Evolutionary conservation across 2,113 vertebrate genomes (phyloP), one percentile per base, ranked within the genome.

Genomic region (Verasper variegatus): DNA sequence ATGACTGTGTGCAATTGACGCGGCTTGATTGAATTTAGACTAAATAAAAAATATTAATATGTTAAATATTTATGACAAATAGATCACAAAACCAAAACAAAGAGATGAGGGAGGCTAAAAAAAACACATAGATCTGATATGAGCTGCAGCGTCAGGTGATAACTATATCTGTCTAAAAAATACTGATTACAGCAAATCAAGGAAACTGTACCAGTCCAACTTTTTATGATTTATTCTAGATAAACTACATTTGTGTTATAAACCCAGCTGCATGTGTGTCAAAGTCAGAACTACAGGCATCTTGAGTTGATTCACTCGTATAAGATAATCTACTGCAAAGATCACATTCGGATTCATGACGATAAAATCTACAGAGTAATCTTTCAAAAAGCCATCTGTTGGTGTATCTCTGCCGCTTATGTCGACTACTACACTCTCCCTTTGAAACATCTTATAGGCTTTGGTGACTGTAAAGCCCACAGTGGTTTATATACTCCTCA

Each of bases 351-450:
- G 31, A 31, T 5, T 24, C 15, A 27, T 2, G 35, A 60, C 20
- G 26, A 63, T 31, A 5, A 6, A 31, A 31, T 57, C 70, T 54
- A 26, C 26, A 59, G 45, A 59, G 10, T 52, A 27, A 71, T 71
- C 54, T 42, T 47, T 49, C 21, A 27, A 60, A 68, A 77, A 35
- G 40, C 45, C 69, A 70, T 74, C 70, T 78, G 81, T 37, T n/a
- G 2, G 67, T 60, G 4, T 15, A 12, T 20, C 12, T 37, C 54
- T 58, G 27, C 27, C 26, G 52, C 51, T 65, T 9, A 54, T 69
- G 56, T 26, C 7, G 47, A 61, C 21, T 1, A 15, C 10, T 6
- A 17, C 27, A 24, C 12, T 13, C 21, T 55, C 56, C 26, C 11
- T 57, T 57, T 57, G 14, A 57, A 15, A 24, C 56, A 57, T 57